phyloP scores from a whole-genome alignment of 2,888 invertebrate species.

The Ypsolopha sequella region DNA sequence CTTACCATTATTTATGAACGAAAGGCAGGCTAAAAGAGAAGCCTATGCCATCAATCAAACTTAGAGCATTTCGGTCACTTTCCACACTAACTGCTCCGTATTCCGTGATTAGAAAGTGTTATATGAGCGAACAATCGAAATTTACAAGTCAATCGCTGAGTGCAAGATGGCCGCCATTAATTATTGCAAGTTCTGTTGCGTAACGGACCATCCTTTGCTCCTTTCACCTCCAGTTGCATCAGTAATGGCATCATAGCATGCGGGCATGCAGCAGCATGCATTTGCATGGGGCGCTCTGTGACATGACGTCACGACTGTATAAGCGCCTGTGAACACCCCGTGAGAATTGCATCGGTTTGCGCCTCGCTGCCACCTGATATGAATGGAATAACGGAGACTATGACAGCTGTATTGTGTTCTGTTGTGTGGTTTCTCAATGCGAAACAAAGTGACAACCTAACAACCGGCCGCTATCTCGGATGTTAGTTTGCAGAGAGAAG shows the following conservation, averaged over 20 bases:
- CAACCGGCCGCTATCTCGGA: too few species aligned
- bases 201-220: conserved; percentile 2
- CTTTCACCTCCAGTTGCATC: conserved; percentile 6
- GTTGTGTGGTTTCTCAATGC: too few species aligned
- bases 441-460: too few species aligned
- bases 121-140: not conserved
- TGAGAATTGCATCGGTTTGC: conserved; percentile 37
- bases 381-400: conserved; percentile 26
- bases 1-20: not conserved
- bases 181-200: conserved; percentile 1
- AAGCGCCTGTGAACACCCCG: conserved; percentile 18
- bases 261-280: not conserved
- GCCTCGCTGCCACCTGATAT: conserved; percentile 2
- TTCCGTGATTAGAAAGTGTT: conserved; percentile 1
- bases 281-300: not conserved
- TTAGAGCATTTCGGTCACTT: not conserved
- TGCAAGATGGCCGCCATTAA: not conserved
- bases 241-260: not conserved
- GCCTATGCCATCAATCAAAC: not conserved
- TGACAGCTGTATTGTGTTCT: conserved; percentile 29
- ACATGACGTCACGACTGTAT: conserved; percentile 8
- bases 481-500: too few species aligned
- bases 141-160: conserved; percentile 2
- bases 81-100: not conserved
- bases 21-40: not conserved